Conservation (phyloP, 92 coral and sea anemone genomes). For the Blastomussa wellsi region DNA sequence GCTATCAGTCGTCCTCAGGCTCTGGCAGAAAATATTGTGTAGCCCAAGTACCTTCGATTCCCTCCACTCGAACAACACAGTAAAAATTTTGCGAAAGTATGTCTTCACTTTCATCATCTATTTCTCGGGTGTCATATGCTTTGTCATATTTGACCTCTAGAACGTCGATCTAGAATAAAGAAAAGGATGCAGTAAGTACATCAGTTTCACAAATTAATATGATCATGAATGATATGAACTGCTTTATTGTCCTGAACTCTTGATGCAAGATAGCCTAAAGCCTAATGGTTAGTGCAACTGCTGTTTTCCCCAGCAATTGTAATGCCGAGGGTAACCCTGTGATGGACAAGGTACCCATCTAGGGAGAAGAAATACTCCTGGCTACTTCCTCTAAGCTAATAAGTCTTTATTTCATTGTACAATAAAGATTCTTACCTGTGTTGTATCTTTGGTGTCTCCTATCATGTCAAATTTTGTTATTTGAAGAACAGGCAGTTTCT, state of each 20-base stretch:
- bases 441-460: constrained; percentile 74
- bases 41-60: constrained; percentile 77
- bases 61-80: constrained; percentile 81
- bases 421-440: constrained; percentile 60
- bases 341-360: too few relatives aligned
- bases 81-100: constrained; percentile 72
- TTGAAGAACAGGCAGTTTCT: constrained; percentile 84
- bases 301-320: too few relatives aligned
- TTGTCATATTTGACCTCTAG: constrained; percentile 87
- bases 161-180: constrained; percentile 71
- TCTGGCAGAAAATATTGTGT: constrained; percentile 88
- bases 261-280: too few relatives aligned
- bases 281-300: too few relatives aligned
- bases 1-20: constrained; percentile 61
- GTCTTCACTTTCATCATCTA: constrained; percentile 47
- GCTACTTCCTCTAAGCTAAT: too few relatives aligned
- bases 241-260: neutral
- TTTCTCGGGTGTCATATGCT: constrained; percentile 76
- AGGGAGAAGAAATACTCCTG: too few relatives aligned
- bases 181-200: neutral
- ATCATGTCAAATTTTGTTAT: constrained; percentile 81
- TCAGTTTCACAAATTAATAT: neutral
- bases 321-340: too few relatives aligned
- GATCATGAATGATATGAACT: neutral
- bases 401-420: neutral